Conservation (phyloP, 2,113 vertebrate genomes). For the Onychostoma macrolepis region DNA sequence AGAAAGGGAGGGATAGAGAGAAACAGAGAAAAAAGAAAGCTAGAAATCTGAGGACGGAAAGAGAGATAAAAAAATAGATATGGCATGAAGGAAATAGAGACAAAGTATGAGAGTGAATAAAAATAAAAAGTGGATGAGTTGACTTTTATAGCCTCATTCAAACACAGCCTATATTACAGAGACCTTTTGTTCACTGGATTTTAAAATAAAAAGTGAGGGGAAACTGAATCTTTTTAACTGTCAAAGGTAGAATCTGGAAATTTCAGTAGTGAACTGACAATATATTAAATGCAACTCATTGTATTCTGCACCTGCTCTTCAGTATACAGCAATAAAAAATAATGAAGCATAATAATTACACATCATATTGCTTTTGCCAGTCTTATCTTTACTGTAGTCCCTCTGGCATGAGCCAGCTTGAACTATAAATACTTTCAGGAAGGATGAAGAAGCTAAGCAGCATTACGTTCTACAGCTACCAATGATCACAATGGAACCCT, state of each 20-base stretch:
- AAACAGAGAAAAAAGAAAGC: neutral
- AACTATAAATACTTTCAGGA: neutral
- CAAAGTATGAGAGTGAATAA: neutral
- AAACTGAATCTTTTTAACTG: neutral
- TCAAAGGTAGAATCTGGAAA: neutral
- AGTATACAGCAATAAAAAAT: neutral
- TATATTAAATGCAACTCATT: neutral
- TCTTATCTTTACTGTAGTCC: neutral
- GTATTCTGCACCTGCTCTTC: neutral
- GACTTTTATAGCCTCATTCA: constrained; percentile 2
- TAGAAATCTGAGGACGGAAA: neutral
- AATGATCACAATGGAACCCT: neutral
- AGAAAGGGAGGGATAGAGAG: neutral
- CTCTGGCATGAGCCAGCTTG: neutral
- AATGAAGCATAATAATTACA: neutral
- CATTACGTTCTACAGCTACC: neutral
- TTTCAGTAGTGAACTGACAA: neutral
- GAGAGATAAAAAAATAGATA: neutral
- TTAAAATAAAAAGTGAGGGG: neutral
- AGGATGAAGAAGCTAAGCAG: neutral
- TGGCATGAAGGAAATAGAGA: neutral
- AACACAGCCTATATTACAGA: neutral
- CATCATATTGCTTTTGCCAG: neutral
- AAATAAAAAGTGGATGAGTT: neutral
- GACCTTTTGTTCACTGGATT: neutral